These are phyloP conservation scores for Poecilus cupreus DNA, from an alignment of 2,888 invertebrate species.

Conservation along the genomic window DNA sequence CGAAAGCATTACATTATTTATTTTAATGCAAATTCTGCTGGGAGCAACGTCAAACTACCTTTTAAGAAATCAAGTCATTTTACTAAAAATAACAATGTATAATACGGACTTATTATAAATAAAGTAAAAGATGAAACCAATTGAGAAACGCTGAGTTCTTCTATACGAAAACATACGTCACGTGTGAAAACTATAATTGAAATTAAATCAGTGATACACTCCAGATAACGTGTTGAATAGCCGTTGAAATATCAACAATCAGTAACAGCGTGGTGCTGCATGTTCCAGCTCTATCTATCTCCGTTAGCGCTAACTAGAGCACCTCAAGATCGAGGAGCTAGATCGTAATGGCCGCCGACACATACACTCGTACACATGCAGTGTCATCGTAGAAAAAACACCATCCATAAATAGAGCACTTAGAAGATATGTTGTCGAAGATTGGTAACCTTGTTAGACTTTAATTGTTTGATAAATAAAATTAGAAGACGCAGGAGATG, in stretches of 20 bases:
- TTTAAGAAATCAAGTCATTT: no score
- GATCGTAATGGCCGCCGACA: conserved; percentile 28
- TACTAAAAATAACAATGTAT: background rate
- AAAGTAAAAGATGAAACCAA: background rate
- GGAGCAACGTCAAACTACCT: no score
- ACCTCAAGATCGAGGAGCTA: background rate
- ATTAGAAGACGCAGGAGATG: conserved; percentile 1
- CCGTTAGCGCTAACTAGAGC: background rate
- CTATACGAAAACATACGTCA: background rate
- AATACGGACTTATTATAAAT: no score
- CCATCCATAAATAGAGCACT: background rate
- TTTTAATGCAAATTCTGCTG: no score
- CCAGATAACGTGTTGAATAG: background rate
- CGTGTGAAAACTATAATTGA: conserved; percentile 16
- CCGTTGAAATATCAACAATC: conserved; percentile 33
- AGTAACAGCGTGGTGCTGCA: background rate
- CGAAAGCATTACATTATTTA: no score
- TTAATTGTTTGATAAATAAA: conserved; percentile 21
- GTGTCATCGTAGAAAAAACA: conserved; percentile 26
- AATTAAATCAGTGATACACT: background rate
- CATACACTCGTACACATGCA: conserved; percentile 29
- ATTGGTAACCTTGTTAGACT: conserved; percentile 17
- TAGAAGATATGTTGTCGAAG: background rate
- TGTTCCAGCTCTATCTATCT: background rate
- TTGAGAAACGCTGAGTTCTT: background rate